A percentile compares a stretch with the other conserved stretches of the same genome.
Evolutionary conservation across 2,888 invertebrate species (phyloP).

Genomic region (Drosophila nr. medialis): DNA sequence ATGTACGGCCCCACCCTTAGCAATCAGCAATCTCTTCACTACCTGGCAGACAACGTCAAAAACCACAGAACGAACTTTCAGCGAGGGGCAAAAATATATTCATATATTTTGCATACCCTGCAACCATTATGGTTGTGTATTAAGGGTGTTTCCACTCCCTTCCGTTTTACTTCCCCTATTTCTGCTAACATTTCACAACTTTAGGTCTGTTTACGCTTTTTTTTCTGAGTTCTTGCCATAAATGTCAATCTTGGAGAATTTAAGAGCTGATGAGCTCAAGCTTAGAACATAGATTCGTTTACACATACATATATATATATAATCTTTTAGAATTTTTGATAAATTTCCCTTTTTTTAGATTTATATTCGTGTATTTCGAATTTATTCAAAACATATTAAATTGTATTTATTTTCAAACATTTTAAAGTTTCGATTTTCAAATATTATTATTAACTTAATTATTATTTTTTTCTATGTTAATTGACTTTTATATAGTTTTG

Average conservation of each 20-base stretch:
- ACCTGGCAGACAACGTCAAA: conserved; percentile 42
- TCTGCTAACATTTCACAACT: too few relatives aligned
- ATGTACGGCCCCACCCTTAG: conserved; percentile 35
- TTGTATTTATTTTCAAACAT: too few relatives aligned
- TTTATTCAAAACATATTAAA: background rate
- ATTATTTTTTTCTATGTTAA: background rate
- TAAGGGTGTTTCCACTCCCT: background rate
- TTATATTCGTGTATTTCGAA: background rate
- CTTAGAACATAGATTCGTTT: background rate
- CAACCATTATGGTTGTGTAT: too few relatives aligned
- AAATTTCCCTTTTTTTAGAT: background rate
- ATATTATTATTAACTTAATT: background rate
- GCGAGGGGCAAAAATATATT: background rate
- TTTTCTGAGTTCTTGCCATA: background rate
- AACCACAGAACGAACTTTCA: conserved; percentile 14
- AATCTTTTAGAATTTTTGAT: background rate
- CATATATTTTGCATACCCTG: background rate
- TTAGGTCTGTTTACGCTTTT: fast-evolving
- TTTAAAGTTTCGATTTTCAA: too few relatives aligned
- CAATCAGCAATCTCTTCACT: conserved; percentile 14
- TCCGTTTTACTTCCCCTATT: background rate
- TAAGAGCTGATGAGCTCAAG: background rate
- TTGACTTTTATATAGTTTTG: background rate
- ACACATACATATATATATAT: too few relatives aligned
- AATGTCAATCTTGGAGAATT: background rate